phyloP scores from a whole-genome alignment of 2,113 vertebrate species.

The Notiomystis cincta region DNA sequence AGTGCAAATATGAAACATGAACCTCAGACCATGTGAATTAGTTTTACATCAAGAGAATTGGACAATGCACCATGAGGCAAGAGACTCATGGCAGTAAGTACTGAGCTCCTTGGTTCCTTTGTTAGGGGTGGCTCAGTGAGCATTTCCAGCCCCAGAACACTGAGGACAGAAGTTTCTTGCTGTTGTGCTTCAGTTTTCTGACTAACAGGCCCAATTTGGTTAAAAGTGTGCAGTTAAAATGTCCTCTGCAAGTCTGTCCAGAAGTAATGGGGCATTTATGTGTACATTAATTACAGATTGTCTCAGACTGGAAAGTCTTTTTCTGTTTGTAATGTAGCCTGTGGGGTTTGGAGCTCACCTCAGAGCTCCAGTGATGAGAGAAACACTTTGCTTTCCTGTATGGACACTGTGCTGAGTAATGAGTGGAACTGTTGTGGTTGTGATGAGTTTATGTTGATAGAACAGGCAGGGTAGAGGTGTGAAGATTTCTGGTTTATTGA shows the following conservation, averaged over 20 bases:
- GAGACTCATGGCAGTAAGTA: rapidly evolving
- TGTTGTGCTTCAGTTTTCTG: background rate
- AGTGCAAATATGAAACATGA: background rate
- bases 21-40: background rate
- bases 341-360: background rate
- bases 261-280: conserved; percentile 10
- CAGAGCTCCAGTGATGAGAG: background rate
- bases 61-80: background rate
- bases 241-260: background rate
- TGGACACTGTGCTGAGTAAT: background rate
- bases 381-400: background rate
- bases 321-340: background rate
- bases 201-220: background rate
- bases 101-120: background rate
- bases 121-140: background rate
- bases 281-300: background rate
- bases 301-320: background rate
- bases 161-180: background rate
- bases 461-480: background rate
- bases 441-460: background rate
- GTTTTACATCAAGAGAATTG: background rate
- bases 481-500: background rate
- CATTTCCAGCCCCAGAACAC: background rate
- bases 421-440: background rate
- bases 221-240: conserved; percentile 4